Percentiles rank a stretch among this genome's conserved stretches.
phyloP scores from a whole-genome alignment of 1,140 invertebrate species.

The Phortica variegata region DNA sequence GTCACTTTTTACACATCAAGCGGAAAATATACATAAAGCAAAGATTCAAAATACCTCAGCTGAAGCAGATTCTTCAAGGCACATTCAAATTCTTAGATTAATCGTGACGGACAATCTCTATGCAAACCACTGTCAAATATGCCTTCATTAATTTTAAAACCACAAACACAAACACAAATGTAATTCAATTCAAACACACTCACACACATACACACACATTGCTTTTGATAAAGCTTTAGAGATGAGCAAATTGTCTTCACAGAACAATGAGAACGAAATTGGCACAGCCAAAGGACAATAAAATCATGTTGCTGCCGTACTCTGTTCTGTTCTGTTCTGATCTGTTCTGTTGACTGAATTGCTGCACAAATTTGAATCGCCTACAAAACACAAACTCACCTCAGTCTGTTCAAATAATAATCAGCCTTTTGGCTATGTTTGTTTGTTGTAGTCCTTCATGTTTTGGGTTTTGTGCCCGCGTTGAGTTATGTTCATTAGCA shows the following conservation, averaged over 20 bases:
- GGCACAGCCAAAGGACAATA: too few relatives aligned
- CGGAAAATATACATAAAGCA: too few relatives aligned
- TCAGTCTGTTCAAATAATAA: conserved; percentile 5
- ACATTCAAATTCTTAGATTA: neutral
- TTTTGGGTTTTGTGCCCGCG: conserved; percentile 10
- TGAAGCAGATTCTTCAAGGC: neutral
- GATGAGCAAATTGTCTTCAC: too few relatives aligned
- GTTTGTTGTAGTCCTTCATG: conserved; percentile 12
- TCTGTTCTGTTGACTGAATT: too few relatives aligned
- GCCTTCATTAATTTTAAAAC: conserved; percentile 53
- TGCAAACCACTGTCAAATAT: conserved; percentile 45
- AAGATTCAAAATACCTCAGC: neutral
- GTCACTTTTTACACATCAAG: conserved; percentile 21
- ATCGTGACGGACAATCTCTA: conserved; percentile 5
- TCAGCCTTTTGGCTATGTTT: conserved; percentile 5
- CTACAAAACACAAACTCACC: neutral
- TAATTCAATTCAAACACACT: conserved; percentile 19
- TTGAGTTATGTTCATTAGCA: conserved; percentile 55
- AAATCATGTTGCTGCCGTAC: too few relatives aligned
- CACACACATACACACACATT: neutral
- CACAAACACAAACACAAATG: conserved; percentile 32
- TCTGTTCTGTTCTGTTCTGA: too few relatives aligned
- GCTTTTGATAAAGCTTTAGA: too few relatives aligned
- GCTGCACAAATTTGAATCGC: neutral
- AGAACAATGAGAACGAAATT: too few relatives aligned